Percentiles rank a stretch among this genome's conserved stretches.
Evolutionary conservation across 2,888 invertebrate genomes (phyloP).

Genomic region (Abrostola triplasia): DNA sequence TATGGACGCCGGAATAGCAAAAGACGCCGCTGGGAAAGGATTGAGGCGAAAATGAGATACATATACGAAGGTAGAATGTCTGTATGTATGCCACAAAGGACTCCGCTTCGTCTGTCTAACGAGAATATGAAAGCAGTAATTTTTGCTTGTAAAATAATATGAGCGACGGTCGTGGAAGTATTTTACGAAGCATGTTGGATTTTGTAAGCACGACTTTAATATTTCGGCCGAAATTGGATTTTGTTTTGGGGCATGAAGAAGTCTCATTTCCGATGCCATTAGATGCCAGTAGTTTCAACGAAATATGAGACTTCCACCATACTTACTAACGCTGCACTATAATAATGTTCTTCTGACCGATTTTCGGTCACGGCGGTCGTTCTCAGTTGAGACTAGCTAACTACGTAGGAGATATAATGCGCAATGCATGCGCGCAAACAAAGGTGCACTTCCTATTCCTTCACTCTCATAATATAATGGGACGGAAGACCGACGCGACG

Average conservation of each 20-base stretch:
- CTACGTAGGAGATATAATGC: too few relatives aligned
- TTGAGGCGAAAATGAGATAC: slow-evolving; percentile 18
- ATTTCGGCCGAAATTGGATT: neutral
- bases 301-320: too few relatives aligned
- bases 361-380: too few relatives aligned
- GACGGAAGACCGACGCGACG: too few relatives aligned
- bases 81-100: slow-evolving; percentile 34
- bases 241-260: neutral
- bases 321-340: too few relatives aligned
- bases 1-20: slow-evolving; percentile 13
- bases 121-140: slow-evolving; percentile 32
- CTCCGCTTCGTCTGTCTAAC: slow-evolving; percentile 42
- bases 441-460: too few relatives aligned
- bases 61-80: slow-evolving; percentile 1
- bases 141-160: slow-evolving; percentile 45
- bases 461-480: too few relatives aligned
- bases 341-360: too few relatives aligned
- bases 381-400: too few relatives aligned
- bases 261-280: too few relatives aligned
- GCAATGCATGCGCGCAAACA: too few relatives aligned
- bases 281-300: too few relatives aligned
- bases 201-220: slow-evolving; percentile 20
- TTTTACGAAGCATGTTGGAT: slow-evolving; percentile 24
- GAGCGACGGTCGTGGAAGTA: slow-evolving; percentile 26
- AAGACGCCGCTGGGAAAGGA: neutral